Evolutionary conservation across 1,140 invertebrate species (phyloP).

Genomic region (Micrasema minimum): DNA sequence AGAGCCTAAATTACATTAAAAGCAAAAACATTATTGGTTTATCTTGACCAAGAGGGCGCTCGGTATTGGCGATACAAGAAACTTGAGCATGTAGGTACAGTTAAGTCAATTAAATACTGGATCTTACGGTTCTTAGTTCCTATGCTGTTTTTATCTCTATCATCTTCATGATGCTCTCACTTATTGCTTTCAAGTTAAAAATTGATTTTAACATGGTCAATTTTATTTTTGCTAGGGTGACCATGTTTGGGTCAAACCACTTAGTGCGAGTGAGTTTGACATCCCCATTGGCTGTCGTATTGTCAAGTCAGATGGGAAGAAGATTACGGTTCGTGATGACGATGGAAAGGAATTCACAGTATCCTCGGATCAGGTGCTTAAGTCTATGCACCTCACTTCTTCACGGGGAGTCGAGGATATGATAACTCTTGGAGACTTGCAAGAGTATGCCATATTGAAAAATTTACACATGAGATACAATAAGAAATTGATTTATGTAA

Average conservation of each 20-base stretch:
- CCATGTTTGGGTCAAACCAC: constrained; percentile 87
- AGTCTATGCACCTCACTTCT: constrained; percentile 88
- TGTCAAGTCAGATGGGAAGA: constrained; percentile 79
- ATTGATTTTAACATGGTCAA: not conserved
- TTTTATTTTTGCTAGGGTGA: constrained; percentile 71
- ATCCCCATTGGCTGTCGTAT: constrained; percentile 87
- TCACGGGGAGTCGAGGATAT: constrained; percentile 92
- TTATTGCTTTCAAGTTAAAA: too few relatives aligned
- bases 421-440: constrained; percentile 91
- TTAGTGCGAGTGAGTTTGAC: constrained; percentile 78
- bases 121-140: too few relatives aligned
- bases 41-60: too few relatives aligned
- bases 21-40: too few relatives aligned
- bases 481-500: constrained; percentile 90
- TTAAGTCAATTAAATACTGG: too few relatives aligned
- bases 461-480: constrained; percentile 93
- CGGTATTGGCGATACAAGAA: too few relatives aligned
- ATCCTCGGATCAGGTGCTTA: constrained; percentile 71
- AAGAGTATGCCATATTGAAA: constrained; percentile 91
- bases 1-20: too few relatives aligned
- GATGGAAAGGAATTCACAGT: constrained; percentile 75
- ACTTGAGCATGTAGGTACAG: too few relatives aligned
- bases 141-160: too few relatives aligned
- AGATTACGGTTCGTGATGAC: constrained; percentile 82
- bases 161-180: too few relatives aligned